Evolutionary conservation across 2,797 vertebrate genomes (phyloP).

Genomic region (Vespertilio murinus): DNA sequence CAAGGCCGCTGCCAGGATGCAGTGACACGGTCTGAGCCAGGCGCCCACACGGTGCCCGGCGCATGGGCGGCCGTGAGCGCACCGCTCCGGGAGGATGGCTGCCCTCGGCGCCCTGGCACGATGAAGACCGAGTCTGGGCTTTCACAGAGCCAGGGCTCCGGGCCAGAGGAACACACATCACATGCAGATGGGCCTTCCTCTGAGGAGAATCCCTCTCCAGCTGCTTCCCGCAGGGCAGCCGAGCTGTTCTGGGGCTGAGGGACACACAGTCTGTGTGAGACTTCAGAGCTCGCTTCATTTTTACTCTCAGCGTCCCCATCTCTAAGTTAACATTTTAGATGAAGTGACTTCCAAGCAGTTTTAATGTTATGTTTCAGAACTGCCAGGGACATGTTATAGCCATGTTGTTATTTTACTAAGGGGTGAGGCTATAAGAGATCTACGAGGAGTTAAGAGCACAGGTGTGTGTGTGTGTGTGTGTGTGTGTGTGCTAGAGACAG

Average conservation of each 20-base stretch:
- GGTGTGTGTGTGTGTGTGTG: background rate
- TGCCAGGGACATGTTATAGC: background rate
- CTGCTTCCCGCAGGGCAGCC: background rate
- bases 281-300: background rate
- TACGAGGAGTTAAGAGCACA: background rate
- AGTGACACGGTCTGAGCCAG: background rate
- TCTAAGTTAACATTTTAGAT: conserved; percentile 17
- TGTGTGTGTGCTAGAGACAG: background rate
- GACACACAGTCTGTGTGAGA: background rate
- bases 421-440: background rate
- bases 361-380: background rate
- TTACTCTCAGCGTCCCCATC: background rate
- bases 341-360: background rate
- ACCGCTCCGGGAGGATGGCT: background rate
- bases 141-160: background rate
- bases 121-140: background rate
- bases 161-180: background rate
- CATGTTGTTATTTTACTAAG: background rate
- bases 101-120: background rate
- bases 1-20: background rate
- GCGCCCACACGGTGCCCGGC: background rate
- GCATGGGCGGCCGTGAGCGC: background rate
- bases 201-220: background rate
- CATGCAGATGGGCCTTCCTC: conserved; percentile 3
- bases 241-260: background rate